These are phyloP conservation scores for Stenurella melanura DNA, from an alignment of 2,888 invertebrate genomes.

Conservation along the genomic window DNA sequence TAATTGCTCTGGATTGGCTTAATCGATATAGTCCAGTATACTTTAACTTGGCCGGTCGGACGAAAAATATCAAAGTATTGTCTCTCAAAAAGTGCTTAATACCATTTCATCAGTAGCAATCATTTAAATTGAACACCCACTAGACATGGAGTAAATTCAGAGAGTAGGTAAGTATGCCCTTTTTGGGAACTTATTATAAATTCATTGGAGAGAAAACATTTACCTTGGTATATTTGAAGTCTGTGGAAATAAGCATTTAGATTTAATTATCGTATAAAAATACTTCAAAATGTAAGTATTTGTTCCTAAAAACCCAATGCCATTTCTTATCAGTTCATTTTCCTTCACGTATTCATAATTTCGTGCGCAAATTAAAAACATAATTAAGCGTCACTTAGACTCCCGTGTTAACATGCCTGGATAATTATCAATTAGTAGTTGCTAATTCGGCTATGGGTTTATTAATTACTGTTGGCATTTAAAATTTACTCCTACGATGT, in stretches of 20 bases:
- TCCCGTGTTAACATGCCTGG: slow-evolving; percentile 10
- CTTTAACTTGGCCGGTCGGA: too few relatives aligned
- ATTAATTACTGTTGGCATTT: slow-evolving; percentile 23
- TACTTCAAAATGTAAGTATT: not conserved
- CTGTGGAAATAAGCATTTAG: not conserved
- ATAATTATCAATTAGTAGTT: slow-evolving; percentile 21
- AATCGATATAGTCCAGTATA: too few relatives aligned
- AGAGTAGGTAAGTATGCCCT: too few relatives aligned
- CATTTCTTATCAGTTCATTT: slow-evolving; percentile 6
- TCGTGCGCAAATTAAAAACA: slow-evolving; percentile 8
- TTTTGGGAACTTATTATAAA: not conserved
- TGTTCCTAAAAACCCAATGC: not conserved
- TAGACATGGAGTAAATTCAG: too few relatives aligned
- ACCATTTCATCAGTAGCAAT: too few relatives aligned
- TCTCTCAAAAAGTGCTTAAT: too few relatives aligned
- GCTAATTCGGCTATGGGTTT: slow-evolving; percentile 13
- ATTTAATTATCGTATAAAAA: not conserved
- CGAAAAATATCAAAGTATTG: too few relatives aligned
- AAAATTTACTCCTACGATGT: slow-evolving; percentile 6
- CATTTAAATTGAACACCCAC: too few relatives aligned
- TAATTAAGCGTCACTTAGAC: slow-evolving; percentile 26
- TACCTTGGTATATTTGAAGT: not conserved
- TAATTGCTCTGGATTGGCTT: too few relatives aligned
- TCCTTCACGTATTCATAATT: not conserved
- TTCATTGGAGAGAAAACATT: not conserved